Percentiles rank a stretch among this genome's conserved stretches.
Evolutionary conservation across 2,888 invertebrate genomes (phyloP).

Genomic region (Mongoloraphidia duomilia): DNA sequence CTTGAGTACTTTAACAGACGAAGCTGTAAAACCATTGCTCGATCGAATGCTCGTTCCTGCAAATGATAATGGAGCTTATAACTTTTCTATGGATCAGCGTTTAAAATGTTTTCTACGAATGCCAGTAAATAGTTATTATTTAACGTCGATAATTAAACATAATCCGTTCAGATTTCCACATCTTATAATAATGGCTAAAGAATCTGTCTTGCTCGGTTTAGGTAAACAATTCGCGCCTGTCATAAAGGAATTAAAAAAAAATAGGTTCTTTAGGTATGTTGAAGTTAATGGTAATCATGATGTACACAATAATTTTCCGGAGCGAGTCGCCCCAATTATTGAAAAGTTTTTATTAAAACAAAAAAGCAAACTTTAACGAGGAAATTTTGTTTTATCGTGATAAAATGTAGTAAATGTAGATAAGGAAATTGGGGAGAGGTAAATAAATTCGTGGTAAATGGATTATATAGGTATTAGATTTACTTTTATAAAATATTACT

Average conservation of each 20-base stretch:
- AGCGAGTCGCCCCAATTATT: constrained; percentile 28
- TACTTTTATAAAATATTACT: too few species aligned
- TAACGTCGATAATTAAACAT: constrained; percentile 24
- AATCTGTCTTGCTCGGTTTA: constrained; percentile 3
- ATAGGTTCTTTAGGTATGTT: constrained; percentile 19
- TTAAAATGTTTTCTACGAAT: constrained; percentile 28
- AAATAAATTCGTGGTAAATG: background rate
- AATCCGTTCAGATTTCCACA: constrained; percentile 25
- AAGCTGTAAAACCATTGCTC: constrained; percentile 35
- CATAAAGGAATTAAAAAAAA: constrained; percentile 17
- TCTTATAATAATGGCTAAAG: constrained; percentile 22
- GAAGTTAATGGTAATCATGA: constrained; percentile 43
- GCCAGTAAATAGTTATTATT: constrained; percentile 24
- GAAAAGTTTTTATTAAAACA: constrained; percentile 19
- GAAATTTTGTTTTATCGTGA: background rate
- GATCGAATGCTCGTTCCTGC: constrained; percentile 29
- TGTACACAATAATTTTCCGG: constrained; percentile 43
- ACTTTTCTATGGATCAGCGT: constrained; percentile 40
- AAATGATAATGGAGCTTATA: constrained; percentile 31
- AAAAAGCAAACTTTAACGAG: constrained; percentile 19
- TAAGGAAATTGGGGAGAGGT: background rate
- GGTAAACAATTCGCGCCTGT: constrained; percentile 15
- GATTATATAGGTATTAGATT: too few species aligned
- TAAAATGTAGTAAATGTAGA: too few species aligned
- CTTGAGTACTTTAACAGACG: constrained; percentile 23